Evolutionary conservation across 2,113 vertebrate genomes (phyloP), one percentile per base, ranked within the genome.

Genomic region (Melanocharis versteri): DNA sequence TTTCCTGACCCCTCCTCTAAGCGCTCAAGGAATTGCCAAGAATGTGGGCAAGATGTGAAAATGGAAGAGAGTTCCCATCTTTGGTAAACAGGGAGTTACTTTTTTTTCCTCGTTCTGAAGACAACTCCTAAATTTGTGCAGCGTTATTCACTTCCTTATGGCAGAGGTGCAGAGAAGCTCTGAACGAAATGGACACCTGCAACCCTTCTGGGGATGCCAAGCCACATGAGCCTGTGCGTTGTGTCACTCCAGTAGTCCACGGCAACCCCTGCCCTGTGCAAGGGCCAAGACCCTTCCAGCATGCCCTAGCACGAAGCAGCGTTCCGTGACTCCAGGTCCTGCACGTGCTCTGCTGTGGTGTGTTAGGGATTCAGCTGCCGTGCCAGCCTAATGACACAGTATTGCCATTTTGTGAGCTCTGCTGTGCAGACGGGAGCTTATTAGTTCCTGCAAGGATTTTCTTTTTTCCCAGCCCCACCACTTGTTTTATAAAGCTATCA

Each of bases 351-450:
- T 60, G 48, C 65, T 48, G 39, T 27, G 64, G 10, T 31, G 8
- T 24, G 7, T 85, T 65, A 65, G 57, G 17, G 73, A 93, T 94
- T 77, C 89, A 50, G 78, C 78, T 82, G 53, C 28, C 0, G 11
- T 90, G 75, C 84, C 78, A 93, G 66, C 81, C 94, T 79, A 48
- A 94, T 80, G 94, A 65, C 87, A 57, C 50, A 42, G 16, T n/a
- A 76, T 91, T 96, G 70, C 66, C 53, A 16, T 93, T 91, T 87
- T 57, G 94, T 87, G 95, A 90, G 70, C 94, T 94, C 88, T 2
- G 0, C 57, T 40, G 22, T 37, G 70, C 84, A 83, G 73, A 15
- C 5, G 3, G 42, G 39, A 96, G 39, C 87, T 94, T 85, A 91
- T 83, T 93, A 89, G 70, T 40, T 95, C 64, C 89, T 91, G 71